Conservation (phyloP, 2,797 vertebrate genomes). For the Falco columbarius region DNA sequence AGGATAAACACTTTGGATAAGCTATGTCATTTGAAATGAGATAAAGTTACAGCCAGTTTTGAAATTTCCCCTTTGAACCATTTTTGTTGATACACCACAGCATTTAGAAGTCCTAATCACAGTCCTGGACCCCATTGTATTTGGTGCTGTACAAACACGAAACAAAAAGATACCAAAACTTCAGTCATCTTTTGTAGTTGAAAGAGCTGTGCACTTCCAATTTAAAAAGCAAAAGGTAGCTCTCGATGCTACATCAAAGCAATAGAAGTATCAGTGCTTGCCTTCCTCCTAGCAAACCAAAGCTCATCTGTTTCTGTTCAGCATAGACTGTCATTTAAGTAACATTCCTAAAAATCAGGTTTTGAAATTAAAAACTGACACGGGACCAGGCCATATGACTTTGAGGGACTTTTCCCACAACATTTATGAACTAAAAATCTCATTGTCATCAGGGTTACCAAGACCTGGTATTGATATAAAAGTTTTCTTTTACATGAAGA, state of each 20-base stretch:
- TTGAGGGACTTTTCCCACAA: background rate
- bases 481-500: background rate
- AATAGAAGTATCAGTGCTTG: rapidly evolving
- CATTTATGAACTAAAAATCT: background rate
- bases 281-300: background rate
- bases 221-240: background rate
- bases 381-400: rapidly evolving
- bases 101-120: background rate
- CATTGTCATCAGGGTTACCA: background rate
- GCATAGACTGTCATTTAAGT: background rate
- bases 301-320: rapidly evolving
- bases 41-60: background rate
- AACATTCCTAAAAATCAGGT: background rate
- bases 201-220: background rate
- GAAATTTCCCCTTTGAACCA: background rate
- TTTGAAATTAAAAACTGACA: background rate
- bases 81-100: background rate
- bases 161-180: background rate
- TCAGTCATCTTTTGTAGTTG: background rate
- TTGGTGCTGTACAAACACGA: background rate
- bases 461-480: background rate
- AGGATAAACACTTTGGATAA: background rate
- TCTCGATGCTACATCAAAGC: background rate
- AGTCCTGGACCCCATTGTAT: rapidly evolving
- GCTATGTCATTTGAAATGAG: background rate